Evolutionary conservation across 2,888 invertebrate species (phyloP), one percentile per base, ranked within the genome.

Genomic region (Liopterus haemorrhoidalis): DNA sequence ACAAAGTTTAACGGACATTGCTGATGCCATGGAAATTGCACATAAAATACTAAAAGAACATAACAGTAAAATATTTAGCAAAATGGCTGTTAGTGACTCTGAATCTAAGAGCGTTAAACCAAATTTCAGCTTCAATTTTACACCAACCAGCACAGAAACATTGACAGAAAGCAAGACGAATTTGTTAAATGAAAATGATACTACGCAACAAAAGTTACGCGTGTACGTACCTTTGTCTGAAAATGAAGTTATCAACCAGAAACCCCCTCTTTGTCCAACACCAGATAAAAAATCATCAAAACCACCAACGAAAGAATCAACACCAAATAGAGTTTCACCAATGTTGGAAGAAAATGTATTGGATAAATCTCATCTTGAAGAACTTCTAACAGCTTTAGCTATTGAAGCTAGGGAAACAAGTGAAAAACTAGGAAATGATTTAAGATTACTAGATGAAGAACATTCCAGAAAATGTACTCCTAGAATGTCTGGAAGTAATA

Each of bases 401-500:
- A 78, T 78, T 59, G 85, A 86, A 72, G 83, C 85, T 9, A 78
- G 80, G 68, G 82, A 82, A 59, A 82, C 82, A 31, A 83, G 82
- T 59, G 80, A 81, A 52, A 78, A 79, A 56, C 63, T 81, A 57
- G 78, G 78, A n/a, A 74, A 77, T 51, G 82, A 83, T 50, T 66
- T 83, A 59, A 59, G 59, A 38, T 51, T 57, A 21, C 52, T 64
- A 3, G 57, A 55, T 32, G 57, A 59, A 30, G 57, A 58, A 31
- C 19, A 25, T 15, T 46, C 37, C 4, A 32, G 36, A 21, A 43
- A 48, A 40, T 28, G 28, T 33, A 38, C 41, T 39, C 37, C 37
- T 21, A 15, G 21, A 20, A 41, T 15, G 9, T 22, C 14, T 37
- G 18, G 19, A 32, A 33, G 8, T 30, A 42, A 14, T 39, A 24